Conservation (phyloP, 92 coral and sea anemone species). For the Anthopleura xanthogrammica region DNA sequence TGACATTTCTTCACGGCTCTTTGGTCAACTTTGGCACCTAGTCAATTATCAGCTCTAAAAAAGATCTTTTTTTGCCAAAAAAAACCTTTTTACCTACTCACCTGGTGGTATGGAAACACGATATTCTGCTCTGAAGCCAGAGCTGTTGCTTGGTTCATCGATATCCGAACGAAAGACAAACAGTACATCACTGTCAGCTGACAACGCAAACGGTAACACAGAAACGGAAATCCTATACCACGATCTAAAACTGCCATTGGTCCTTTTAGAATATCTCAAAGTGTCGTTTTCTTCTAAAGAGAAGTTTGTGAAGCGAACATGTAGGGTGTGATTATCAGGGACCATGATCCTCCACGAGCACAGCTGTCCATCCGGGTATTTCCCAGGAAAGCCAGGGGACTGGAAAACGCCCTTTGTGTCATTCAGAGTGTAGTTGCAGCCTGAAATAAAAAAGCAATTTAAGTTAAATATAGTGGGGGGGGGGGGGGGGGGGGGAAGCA, state of each 20-base stretch:
- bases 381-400: conserved; percentile 58
- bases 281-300: background rate
- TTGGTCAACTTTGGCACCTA: too few relatives aligned
- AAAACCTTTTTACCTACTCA: background rate
- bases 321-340: conserved; percentile 32
- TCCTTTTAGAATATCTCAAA: background rate
- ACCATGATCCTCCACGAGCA: conserved; percentile 72
- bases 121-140: conserved; percentile 16
- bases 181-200: conserved; percentile 5
- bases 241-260: background rate
- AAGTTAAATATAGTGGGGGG: too few relatives aligned
- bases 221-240: background rate
- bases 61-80: too few relatives aligned
- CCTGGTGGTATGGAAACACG: background rate
- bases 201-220: background rate
- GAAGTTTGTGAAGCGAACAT: conserved; percentile 42
- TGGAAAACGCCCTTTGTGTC: conserved; percentile 54
- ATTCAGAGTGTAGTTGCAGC: conserved; percentile 51
- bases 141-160: background rate
- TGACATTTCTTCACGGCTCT: too few relatives aligned
- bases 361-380: conserved; percentile 68
- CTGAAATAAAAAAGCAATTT: conserved; percentile 9
- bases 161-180: conserved; percentile 28
- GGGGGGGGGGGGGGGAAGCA: too few relatives aligned
- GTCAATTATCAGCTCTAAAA: too few relatives aligned